These are phyloP conservation scores for Myzus persicae DNA, from an alignment of 1,140 invertebrate species.

Conservation along the genomic window DNA sequence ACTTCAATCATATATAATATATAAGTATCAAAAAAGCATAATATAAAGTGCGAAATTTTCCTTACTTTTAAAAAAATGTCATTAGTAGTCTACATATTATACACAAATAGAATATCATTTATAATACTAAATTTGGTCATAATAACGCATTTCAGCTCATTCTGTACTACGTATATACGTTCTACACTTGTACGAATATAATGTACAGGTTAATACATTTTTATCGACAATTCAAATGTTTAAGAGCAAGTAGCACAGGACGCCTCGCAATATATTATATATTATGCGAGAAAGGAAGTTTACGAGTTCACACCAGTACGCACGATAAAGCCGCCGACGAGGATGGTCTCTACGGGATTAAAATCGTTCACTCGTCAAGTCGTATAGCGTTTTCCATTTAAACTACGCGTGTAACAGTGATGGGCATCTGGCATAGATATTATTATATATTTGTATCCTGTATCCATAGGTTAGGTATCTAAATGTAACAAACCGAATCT, in stretches of 20 bases:
- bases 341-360: not conserved
- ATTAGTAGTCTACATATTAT: too few species aligned
- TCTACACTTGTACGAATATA: too few species aligned
- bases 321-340: not conserved
- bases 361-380: not conserved
- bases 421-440: not conserved
- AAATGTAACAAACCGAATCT: not conserved
- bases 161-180: not conserved
- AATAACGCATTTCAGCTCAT: not conserved
- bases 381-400: not conserved
- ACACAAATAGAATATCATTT: not conserved
- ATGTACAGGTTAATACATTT: not conserved
- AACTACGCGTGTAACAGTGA: not conserved
- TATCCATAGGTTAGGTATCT: too few species aligned
- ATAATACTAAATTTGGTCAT: not conserved
- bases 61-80: too few species aligned
- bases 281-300: not conserved
- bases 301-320: not conserved
- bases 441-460: not conserved
- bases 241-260: not conserved
- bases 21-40: too few species aligned
- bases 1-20: not conserved
- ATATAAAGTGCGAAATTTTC: too few species aligned
- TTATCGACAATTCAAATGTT: not conserved
- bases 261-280: not conserved